Percentiles rank a stretch among this genome's conserved stretches.
Conservation (phyloP, 2,888 invertebrate species). For the Diachrysia chrysitis region DNA sequence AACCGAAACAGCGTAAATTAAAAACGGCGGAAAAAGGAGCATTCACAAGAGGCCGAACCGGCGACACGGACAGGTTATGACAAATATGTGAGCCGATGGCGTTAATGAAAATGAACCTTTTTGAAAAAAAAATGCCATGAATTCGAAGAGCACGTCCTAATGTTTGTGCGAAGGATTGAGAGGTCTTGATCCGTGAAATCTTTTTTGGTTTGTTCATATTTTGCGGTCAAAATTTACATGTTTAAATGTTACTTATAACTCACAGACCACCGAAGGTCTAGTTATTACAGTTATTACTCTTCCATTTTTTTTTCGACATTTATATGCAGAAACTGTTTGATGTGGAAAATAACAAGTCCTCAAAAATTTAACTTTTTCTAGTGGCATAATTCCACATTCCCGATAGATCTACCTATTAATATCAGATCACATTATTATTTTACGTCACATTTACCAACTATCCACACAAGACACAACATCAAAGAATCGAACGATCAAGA, state of each 20-base stretch:
- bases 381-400: too few relatives aligned
- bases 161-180: conserved; percentile 65
- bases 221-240: neutral
- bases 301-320: too few relatives aligned
- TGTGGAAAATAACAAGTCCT: too few relatives aligned
- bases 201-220: neutral
- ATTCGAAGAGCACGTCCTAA: conserved; percentile 66
- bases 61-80: conserved; percentile 84
- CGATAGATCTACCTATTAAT: too few relatives aligned
- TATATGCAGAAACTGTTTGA: too few relatives aligned
- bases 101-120: conserved; percentile 88
- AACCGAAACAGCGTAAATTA: conserved; percentile 84
- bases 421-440: too few relatives aligned
- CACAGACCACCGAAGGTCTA: too few relatives aligned
- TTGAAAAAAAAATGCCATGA: conserved; percentile 70
- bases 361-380: too few relatives aligned
- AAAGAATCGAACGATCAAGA: conserved; percentile 44
- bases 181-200: conserved; percentile 55
- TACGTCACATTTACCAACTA: too few relatives aligned
- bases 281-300: too few relatives aligned
- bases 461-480: neutral
- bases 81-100: conserved; percentile 88
- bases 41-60: conserved; percentile 66
- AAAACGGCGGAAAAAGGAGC: conserved; percentile 85
- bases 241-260: too few relatives aligned